Percentiles rank a stretch among this genome's conserved stretches.
phyloP scores from a whole-genome alignment of 1,140 invertebrate genomes.

The Zaprionus ornatus region DNA sequence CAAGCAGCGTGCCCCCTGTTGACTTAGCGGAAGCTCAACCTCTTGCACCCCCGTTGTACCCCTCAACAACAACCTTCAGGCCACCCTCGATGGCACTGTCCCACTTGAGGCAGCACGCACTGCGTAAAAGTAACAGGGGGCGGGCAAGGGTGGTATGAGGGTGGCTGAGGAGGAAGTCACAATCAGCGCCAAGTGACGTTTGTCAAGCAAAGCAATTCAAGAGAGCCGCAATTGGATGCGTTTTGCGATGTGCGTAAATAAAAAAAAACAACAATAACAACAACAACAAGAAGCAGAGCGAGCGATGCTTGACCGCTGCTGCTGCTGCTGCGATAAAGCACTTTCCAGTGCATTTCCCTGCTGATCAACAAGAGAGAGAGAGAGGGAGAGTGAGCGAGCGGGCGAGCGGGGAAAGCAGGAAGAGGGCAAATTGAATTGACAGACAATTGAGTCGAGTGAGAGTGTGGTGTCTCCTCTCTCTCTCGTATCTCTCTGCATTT shows the following conservation, averaged over 20 bases:
- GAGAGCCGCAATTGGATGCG: slow-evolving; percentile 25
- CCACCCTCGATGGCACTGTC: slow-evolving; percentile 5
- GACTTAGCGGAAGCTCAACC: slow-evolving; percentile 16
- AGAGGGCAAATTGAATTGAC: neutral
- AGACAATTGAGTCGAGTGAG: neutral
- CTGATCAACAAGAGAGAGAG: neutral
- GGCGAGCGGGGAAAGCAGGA: neutral
- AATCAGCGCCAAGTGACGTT: slow-evolving; percentile 56
- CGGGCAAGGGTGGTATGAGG: neutral
- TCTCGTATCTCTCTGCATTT: neutral
- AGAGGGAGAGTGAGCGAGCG: neutral
- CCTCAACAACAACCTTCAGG: neutral
- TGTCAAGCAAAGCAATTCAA: slow-evolving; percentile 58
- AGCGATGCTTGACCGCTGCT: slow-evolving; percentile 33
- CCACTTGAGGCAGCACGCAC: slow-evolving; percentile 36
- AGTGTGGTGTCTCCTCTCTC: neutral
- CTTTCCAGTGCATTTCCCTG: slow-evolving; percentile 55
- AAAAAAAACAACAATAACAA: slow-evolving; percentile 29
- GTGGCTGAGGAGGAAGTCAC: slow-evolving; percentile 40
- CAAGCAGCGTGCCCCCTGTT: neutral
- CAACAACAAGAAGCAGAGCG: neutral
- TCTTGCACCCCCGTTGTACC: no score
- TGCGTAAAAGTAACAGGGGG: neutral
- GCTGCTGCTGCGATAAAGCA: slow-evolving; percentile 44
- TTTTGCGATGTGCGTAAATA: slow-evolving; percentile 50